These are phyloP conservation scores for Cuniculus paca DNA, from an alignment of 2,797 vertebrate genomes.

Conservation along the genomic window DNA sequence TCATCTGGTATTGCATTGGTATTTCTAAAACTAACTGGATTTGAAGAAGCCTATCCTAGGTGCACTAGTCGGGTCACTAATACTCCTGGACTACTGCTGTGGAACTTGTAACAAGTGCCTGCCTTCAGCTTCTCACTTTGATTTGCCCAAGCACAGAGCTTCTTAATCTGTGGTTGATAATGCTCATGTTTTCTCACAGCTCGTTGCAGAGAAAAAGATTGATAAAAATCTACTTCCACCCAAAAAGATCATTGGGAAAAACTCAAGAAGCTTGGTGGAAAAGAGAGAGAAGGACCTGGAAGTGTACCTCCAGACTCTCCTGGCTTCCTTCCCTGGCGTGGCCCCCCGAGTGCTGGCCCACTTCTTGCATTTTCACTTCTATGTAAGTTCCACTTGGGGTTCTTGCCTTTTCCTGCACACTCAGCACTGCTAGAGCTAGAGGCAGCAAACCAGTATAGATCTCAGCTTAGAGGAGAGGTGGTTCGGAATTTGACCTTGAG, in stretches of 20 bases:
- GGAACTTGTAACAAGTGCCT: background rate
- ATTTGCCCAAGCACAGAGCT: background rate
- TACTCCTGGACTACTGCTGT: background rate
- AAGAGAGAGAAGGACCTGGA: slow-evolving; percentile 97
- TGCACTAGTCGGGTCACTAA: background rate
- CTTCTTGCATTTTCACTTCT: slow-evolving; percentile 96
- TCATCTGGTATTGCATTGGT: background rate
- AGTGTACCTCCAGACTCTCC: slow-evolving; percentile 95
- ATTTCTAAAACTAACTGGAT: background rate
- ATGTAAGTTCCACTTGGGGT: slow-evolving; percentile 92
- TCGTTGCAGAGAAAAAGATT: slow-evolving; percentile 94
- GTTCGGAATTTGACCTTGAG: background rate
- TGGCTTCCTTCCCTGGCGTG: slow-evolving; percentile 92
- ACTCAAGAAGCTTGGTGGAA: slow-evolving; percentile 97
- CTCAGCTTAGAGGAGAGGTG: background rate
- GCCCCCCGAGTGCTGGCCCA: slow-evolving; percentile 93
- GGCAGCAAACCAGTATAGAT: background rate
- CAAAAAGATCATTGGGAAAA: slow-evolving; percentile 99
- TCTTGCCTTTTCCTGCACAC: background rate
- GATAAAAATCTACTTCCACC: slow-evolving; percentile 96
- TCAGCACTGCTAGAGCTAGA: background rate
- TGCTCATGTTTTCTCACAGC: slow-evolving; percentile 88
- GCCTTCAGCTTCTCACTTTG: background rate
- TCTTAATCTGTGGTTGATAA: slow-evolving; percentile 62
- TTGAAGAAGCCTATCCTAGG: background rate